These are phyloP conservation scores for Catocala fraxini DNA, from an alignment of 2,888 invertebrate genomes.

Conservation along the genomic window DNA sequence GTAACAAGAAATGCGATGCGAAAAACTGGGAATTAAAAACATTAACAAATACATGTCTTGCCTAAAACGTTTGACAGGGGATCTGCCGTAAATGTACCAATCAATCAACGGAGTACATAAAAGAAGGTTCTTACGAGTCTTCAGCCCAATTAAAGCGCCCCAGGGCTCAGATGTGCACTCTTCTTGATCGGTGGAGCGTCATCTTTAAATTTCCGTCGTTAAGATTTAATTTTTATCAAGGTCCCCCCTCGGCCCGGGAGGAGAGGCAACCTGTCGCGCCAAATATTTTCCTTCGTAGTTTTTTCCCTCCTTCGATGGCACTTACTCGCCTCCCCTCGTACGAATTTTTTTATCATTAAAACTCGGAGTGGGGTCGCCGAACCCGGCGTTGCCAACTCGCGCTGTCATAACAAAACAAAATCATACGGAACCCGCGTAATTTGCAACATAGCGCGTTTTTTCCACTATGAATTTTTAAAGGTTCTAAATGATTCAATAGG, in stretches of 20 bases:
- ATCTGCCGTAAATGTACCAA: constrained; percentile 62
- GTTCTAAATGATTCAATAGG: constrained; percentile 45
- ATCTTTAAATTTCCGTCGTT: constrained; percentile 88
- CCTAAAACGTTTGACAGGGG: constrained; percentile 50
- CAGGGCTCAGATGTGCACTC: constrained; percentile 85
- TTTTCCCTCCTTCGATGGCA: constrained; percentile 87
- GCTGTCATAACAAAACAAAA: constrained; percentile 86
- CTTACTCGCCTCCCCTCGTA: constrained; percentile 85
- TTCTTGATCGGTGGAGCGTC: constrained; percentile 87
- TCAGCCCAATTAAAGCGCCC: constrained; percentile 85
- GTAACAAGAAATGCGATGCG: constrained; percentile 30
- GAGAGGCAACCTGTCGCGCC: constrained; percentile 86
- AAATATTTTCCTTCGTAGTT: constrained; percentile 88
- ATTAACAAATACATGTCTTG: constrained; percentile 51
- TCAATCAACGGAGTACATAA: constrained; percentile 62
- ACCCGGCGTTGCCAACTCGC: constrained; percentile 82
- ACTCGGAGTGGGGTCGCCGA: constrained; percentile 86
- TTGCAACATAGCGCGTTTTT: constrained; percentile 69
- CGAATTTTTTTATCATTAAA: constrained; percentile 88
- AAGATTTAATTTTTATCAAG: constrained; percentile 88
- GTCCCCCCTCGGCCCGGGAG: constrained; percentile 61
- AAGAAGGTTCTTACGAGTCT: constrained; percentile 65
- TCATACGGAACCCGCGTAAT: constrained; percentile 72
- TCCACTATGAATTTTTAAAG: constrained; percentile 47
- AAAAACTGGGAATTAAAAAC: constrained; percentile 46